Base-by-base conservation (phyloP, 2,888 invertebrate genomes). In the Chironomus tentans region DNA sequence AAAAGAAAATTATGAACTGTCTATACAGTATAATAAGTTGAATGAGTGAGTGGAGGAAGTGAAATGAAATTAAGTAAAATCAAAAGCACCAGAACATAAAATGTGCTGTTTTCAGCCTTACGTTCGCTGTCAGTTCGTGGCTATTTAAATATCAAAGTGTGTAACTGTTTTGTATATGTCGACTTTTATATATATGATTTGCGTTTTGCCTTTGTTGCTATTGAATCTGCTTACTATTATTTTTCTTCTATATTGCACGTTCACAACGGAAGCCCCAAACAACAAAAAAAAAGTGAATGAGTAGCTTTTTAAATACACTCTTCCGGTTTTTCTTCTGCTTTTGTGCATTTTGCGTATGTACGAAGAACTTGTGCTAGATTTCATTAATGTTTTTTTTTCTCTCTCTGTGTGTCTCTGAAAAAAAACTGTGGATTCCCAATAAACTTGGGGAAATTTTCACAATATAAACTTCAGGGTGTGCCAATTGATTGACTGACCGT, bases 301-400 rank as follows among this genome's bases (percentile, higher is more conserved):
- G 18, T 56, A 56, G 56, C 56, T 56, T 56, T 56, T 56, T 56
- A 56, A 56, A 56, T 56, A 65, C 65, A 22, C 21, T 65, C 65
- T 65, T 65, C 65, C 65, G 65, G 65, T 65, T 65, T 65, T 65
- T 65, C 21, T 21, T 65, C 24, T 65, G 18, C 21, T 65, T 65
- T 65, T 22, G 5, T 65, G 65, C 24, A 24, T 65, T 21, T 65
- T 15, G 56, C n/a, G 56, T 15, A 38, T 18, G 15, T 56, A 56
- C 15, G n/a, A 18, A 56, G 56, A 56, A 56, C 56, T 56, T 56
- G 56, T 56, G 38, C 38, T 38, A 38, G 38, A 10, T 38, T 38
- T 38, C 38, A 38, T 38, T 38, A 38, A 38, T 38, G 38, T 10
- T 38, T 38, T 38, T 38, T 38, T 38, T 38, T 38, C 10, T 28